Evolutionary conservation across 2,888 invertebrate species (phyloP), one percentile per base, ranked within the genome.

Genomic region (Drosophila picticornis): DNA sequence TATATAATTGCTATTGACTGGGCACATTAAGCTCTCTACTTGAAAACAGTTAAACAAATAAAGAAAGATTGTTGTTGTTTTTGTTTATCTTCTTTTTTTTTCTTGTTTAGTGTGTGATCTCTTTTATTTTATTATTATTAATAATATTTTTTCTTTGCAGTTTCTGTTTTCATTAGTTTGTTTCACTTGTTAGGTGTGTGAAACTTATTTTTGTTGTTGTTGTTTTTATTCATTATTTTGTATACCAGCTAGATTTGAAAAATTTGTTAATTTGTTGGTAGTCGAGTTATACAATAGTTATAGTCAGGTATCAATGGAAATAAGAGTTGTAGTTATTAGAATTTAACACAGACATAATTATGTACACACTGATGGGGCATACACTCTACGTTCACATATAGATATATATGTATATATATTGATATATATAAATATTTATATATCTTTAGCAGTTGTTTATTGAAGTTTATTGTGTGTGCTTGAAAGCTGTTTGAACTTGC

Each of bases 1-100:
- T 84, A 80, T 75, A 75, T 79, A 66, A 71, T 81, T 81, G 86
- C 85, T 85, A 85, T 86, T 85, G 84, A 88, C 87, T 84, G 89
- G 87, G 87, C 89, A 85, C 84, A 83, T 88, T 86, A 85, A 85
- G 85, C 85, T 85, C 85, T 80, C 89, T 85, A 85, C 85, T 88
- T 88, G 79, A 84, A 83, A 86, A 77, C 78, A 75, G 64, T 48
- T 77, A 68, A 86, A 79, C 81, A 75, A 72, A 72, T 63, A 51
- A 70, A 52, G 67, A 66, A 73, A 57, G 62, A 38, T 66, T 65
- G 34, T 56, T 59, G 52, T 43, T 74, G 78, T 74, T 65, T 78
- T 55, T 58, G 51, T 67, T 48, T 59, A 50, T 56, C 50, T 51
- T 59, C 59, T 67, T 58, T 58, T 52, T 38, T 74, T 83, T 72